Evolutionary conservation across 2,797 vertebrate species (phyloP).

Genomic region (Trachurus trachurus): DNA sequence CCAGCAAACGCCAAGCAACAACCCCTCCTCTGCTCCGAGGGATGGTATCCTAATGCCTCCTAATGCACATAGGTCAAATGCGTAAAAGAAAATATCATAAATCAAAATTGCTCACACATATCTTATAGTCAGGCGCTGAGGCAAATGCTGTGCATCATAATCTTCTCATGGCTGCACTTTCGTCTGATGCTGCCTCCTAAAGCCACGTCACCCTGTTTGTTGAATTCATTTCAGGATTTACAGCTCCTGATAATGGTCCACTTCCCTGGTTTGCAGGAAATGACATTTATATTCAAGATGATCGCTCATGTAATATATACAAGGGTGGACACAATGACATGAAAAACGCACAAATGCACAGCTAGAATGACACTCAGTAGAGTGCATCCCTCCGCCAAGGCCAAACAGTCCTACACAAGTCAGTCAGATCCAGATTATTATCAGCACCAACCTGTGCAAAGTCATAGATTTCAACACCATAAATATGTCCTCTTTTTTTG

Average conservation of each 20-base stretch:
- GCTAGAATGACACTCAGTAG: too few relatives aligned
- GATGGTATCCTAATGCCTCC: slow-evolving; percentile 58
- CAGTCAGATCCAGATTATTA: too few relatives aligned
- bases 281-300: slow-evolving; percentile 38
- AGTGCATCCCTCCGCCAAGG: too few relatives aligned
- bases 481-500: too few relatives aligned
- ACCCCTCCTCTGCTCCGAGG: slow-evolving; percentile 43
- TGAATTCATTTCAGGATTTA: slow-evolving; percentile 69
- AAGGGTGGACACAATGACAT: not conserved
- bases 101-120: slow-evolving; percentile 68
- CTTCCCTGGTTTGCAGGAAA: slow-evolving; percentile 32
- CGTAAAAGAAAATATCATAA: slow-evolving; percentile 73
- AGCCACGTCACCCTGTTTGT: slow-evolving; percentile 74
- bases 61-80: slow-evolving; percentile 67
- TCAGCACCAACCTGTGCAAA: too few relatives aligned
- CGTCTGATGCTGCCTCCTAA: slow-evolving; percentile 68
- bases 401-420: too few relatives aligned
- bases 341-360: not conserved
- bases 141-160: slow-evolving; percentile 72
- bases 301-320: slow-evolving; percentile 5
- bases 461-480: too few relatives aligned
- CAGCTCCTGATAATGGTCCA: slow-evolving; percentile 55
- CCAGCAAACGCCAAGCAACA: slow-evolving; percentile 42
- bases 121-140: slow-evolving; percentile 50
- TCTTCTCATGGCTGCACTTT: slow-evolving; percentile 67